These are phyloP conservation scores for Aramus guarauna DNA, from an alignment of 2,113 vertebrate genomes.

Conservation along the genomic window DNA sequence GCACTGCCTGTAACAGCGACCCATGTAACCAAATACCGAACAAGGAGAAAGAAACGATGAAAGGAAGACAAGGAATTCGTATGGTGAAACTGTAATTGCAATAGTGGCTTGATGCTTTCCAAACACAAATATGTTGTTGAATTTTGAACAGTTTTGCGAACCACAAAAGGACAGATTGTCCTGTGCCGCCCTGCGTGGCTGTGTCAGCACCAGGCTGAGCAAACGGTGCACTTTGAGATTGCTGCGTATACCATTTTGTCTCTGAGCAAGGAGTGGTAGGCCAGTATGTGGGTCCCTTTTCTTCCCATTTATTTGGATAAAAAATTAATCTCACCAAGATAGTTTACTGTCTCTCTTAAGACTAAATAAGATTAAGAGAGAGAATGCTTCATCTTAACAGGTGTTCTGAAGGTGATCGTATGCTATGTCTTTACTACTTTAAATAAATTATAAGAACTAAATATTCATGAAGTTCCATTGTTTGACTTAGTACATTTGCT, in stretches of 20 bases:
- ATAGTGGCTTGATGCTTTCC: neutral
- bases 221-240: rapidly evolving
- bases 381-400: conserved; percentile 27
- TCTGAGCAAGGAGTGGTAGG: neutral
- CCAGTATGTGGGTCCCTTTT: neutral
- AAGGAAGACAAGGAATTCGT: neutral
- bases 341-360: conserved; percentile 12
- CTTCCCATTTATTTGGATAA: conserved; percentile 7
- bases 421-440: neutral
- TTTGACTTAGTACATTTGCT: conserved; percentile 50
- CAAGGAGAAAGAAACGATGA: neutral
- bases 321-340: conserved; percentile 8
- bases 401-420: conserved; percentile 37
- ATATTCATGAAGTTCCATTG: conserved; percentile 48
- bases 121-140: too few relatives aligned
- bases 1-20: rapidly evolving
- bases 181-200: neutral
- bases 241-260: rapidly evolving
- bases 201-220: too few relatives aligned
- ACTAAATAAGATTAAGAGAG: neutral
- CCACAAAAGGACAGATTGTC: neutral
- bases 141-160: neutral
- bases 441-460: conserved; percentile 51
- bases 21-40: neutral
- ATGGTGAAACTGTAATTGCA: too few relatives aligned